These are phyloP conservation scores for Lepidocyrtinus sp. DNA, from an alignment of 2,888 invertebrate species.

Conservation along the genomic window DNA sequence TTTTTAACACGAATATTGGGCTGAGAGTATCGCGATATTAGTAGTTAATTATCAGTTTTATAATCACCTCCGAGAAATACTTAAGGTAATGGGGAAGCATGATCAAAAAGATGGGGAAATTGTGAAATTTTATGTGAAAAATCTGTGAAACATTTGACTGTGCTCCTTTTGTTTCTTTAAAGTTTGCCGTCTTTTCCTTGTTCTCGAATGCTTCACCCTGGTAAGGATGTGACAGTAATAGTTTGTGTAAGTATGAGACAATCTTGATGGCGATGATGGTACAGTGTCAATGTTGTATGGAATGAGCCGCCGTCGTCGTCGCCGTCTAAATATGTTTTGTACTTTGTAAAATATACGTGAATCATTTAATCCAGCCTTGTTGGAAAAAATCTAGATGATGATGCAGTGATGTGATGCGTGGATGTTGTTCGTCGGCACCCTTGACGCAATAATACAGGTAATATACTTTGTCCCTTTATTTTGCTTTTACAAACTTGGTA, in stretches of 20 bases:
- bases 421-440: neutral
- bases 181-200: neutral
- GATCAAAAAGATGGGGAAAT: neutral
- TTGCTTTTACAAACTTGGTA: neutral
- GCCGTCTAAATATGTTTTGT: neutral
- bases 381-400: neutral
- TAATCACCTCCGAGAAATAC: neutral
- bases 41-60: neutral
- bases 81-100: neutral
- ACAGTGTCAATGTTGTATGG: too few relatives aligned
- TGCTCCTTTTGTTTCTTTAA: neutral
- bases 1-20: too few relatives aligned
- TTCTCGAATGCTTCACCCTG: neutral
- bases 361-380: neutral
- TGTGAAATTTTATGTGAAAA: neutral
- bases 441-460: neutral
- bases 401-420: neutral
- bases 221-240: neutral
- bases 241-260: neutral
- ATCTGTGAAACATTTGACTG: neutral
- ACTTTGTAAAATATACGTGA: neutral
- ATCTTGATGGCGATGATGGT: neutral
- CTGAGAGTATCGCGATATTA: too few relatives aligned
- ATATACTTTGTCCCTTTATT: too few relatives aligned
- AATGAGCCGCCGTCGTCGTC: neutral